These are phyloP conservation scores for Adrianichthys oophorus DNA, from an alignment of 2,797 vertebrate species.

Conservation along the genomic window DNA sequence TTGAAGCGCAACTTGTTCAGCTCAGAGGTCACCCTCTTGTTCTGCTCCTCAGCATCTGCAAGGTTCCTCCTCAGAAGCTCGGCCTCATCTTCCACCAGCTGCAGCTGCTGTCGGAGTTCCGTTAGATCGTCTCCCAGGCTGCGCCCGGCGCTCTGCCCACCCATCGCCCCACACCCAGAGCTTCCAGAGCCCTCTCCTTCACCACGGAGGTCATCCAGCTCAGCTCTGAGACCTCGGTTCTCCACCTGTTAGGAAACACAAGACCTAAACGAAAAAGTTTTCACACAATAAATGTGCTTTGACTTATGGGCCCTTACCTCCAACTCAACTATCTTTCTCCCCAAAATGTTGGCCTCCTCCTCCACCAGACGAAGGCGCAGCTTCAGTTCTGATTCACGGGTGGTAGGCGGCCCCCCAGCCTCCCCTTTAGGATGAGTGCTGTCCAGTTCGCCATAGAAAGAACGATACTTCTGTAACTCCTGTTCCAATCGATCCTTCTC, in stretches of 20 bases:
- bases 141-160: conserved; percentile 59
- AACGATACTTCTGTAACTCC: conserved; percentile 94
- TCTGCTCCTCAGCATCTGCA: conserved; percentile 91
- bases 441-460: conserved; percentile 95
- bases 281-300: background rate
- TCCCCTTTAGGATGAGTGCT: conserved; percentile 95
- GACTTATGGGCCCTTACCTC: conserved; percentile 71
- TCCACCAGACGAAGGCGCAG: conserved; percentile 93
- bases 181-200: conserved; percentile 84
- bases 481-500: conserved; percentile 94
- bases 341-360: conserved; percentile 96
- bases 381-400: conserved; percentile 93
- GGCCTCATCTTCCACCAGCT: conserved; percentile 94
- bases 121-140: conserved; percentile 89
- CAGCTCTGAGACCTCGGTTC: conserved; percentile 92
- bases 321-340: conserved; percentile 94
- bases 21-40: conserved; percentile 88
- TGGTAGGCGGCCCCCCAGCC: conserved; percentile 92
- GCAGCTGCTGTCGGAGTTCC: conserved; percentile 93
- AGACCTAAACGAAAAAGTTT: background rate
- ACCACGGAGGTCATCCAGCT: conserved; percentile 90
- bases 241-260: conserved; percentile 75
- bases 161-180: conserved; percentile 52
- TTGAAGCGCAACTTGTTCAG: conserved; percentile 94
- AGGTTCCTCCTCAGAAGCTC: conserved; percentile 92